A percentile compares a stretch with the other conserved stretches of the same genome.
Evolutionary conservation across 92 coral and sea anemone genomes (phyloP).

Genomic region (Plumapathes pennacea): DNA sequence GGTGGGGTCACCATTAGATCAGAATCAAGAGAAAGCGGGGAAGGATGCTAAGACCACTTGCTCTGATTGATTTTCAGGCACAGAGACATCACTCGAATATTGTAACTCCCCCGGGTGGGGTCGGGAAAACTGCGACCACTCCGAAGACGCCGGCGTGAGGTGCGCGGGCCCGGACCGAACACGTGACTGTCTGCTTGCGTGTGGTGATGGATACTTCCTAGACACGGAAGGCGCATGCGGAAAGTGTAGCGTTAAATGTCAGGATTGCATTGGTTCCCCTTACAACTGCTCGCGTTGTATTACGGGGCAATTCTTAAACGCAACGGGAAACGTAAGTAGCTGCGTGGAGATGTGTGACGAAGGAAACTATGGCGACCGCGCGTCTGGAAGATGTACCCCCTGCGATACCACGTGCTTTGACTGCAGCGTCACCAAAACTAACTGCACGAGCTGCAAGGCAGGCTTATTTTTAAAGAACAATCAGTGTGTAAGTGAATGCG

Average conservation of each 20-base stretch:
- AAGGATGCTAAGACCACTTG: no score
- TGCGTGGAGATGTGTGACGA: conserved; percentile 61
- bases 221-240: conserved; percentile 50
- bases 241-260: conserved; percentile 62
- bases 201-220: conserved; percentile 35
- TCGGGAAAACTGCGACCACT: conserved; percentile 65
- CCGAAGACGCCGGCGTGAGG: conserved; percentile 77
- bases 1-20: no score
- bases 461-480: conserved; percentile 12
- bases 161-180: conserved; percentile 80
- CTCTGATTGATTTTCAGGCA: conserved; percentile 22
- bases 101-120: conserved; percentile 80
- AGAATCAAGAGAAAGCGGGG: no score
- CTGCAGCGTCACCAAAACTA: conserved; percentile 30
- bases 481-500: conserved; percentile 37
- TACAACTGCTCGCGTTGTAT: conserved; percentile 61
- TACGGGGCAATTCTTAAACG: conserved; percentile 45
- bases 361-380: conserved; percentile 43
- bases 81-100: conserved; percentile 50
- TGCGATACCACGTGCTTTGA: conserved; percentile 49
- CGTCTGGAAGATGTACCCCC: conserved; percentile 9
- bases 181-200: conserved; percentile 59
- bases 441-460: conserved; percentile 51
- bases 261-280: conserved; percentile 36
- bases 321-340: conserved; percentile 22